Base-by-base conservation (phyloP, 64 coral and sea anemone species). In the Pocillopora damicornis region DNA sequence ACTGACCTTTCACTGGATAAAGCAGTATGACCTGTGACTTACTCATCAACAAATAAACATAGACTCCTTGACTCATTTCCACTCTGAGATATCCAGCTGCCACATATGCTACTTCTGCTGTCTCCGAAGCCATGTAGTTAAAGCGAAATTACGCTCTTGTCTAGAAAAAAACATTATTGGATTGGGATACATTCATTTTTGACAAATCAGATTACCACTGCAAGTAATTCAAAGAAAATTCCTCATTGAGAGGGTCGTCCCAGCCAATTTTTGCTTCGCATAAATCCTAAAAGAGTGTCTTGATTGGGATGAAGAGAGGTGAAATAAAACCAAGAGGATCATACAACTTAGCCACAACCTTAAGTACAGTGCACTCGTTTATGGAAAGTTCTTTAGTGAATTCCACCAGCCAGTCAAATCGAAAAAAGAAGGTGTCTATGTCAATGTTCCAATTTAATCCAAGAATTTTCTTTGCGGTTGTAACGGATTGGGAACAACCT, bases 241-340 rank as follows among this genome's bases (percentile, higher is more conserved):
- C 14, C 12, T 76, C 37, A 76, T 35, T 38, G 23, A 56, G 75
- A 76, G 75, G 75, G 37, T 76, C 75, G 35, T 76, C 75, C 37
- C 37, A 76, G 34, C 35, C 75, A 37, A 35, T 14, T 37, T 76
- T 76, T 36, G 15, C 37, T 36, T 56, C 13, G 35, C 75, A 76
- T 37, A 45, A 76, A 42, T 76, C 75, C 20, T 64, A 18, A 64
- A 64, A 64, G 14, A 64, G 14, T 16, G 9, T 18, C 62, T 64
- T 63, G 17, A 63, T 17, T 4, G 62, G 14, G 20, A 64, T 64
- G 62, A 64, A 64, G 14, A 42, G 51, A 12, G 87, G 87, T n/a
- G 87, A 88, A 63, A 88, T 79, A 9, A 79, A 67, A 56, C 87
- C 75, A 17, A 79, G 61, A 57, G 87, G 87, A 67, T 79, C 59